Conservation (phyloP, 1,140 invertebrate genomes). For the Pseudachorutes palmiensis region DNA sequence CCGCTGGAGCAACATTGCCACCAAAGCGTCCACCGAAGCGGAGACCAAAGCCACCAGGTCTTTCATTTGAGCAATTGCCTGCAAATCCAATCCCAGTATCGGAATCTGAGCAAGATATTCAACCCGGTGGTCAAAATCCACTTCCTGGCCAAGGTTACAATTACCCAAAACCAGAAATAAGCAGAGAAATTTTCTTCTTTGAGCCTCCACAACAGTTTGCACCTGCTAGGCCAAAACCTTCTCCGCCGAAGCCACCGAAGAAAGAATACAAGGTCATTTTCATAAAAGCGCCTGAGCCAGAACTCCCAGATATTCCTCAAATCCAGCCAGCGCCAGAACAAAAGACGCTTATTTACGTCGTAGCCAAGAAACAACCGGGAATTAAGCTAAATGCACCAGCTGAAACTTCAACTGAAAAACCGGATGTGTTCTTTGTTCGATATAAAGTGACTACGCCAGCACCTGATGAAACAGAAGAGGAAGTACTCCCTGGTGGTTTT, state of each 20-base stretch:
- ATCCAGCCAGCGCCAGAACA: slow-evolving; percentile 49
- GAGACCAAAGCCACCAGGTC: neutral
- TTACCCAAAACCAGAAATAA: neutral
- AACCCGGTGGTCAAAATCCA: neutral
- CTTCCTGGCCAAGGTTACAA: neutral
- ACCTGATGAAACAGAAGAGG: slow-evolving; percentile 4
- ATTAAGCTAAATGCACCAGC: slow-evolving; percentile 61
- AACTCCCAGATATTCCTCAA: slow-evolving; percentile 46
- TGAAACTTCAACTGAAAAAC: slow-evolving; percentile 70
- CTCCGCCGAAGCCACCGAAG: slow-evolving; percentile 41
- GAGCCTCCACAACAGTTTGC: slow-evolving; percentile 16
- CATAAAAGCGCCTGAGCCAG: slow-evolving; percentile 73
- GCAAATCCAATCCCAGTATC: neutral
- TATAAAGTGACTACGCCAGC: slow-evolving; percentile 47
- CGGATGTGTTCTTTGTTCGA: slow-evolving; percentile 77
- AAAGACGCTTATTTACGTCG: slow-evolving; percentile 80
- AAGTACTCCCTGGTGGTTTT: slow-evolving; percentile 5
- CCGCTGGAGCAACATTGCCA: neutral
- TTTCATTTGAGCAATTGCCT: neutral
- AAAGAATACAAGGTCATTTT: slow-evolving; percentile 75
- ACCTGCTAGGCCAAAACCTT: neutral
- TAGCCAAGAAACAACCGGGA: slow-evolving; percentile 74
- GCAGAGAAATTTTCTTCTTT: slow-evolving; percentile 12
- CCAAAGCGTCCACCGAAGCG: neutral
- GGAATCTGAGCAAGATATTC: slow-evolving; percentile 7